Conservation (phyloP, 2,888 invertebrate genomes). For the Chymomyza amoena region DNA sequence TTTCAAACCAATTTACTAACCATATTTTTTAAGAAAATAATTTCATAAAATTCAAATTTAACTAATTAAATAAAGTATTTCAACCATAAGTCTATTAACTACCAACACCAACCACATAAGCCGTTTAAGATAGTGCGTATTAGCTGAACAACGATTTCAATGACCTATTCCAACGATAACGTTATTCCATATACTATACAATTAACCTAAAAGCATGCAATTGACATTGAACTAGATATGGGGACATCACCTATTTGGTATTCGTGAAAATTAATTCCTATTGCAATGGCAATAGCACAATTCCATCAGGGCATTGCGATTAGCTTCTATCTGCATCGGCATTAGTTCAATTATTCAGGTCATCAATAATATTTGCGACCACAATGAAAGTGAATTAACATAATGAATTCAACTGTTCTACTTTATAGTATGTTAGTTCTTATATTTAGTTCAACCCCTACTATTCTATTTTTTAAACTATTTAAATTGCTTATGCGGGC, state of each 20-base stretch:
- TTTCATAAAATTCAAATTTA: no score
- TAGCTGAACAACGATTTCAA: neutral
- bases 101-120: no score
- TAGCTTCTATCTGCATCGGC: neutral
- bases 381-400: constrained; percentile 60
- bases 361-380: constrained; percentile 37
- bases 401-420: constrained; percentile 49
- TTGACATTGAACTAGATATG: neutral
- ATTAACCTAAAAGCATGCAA: constrained; percentile 58
- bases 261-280: neutral
- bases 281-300: neutral
- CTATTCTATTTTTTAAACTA: neutral
- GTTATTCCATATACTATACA: constrained; percentile 32
- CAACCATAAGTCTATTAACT: no score
- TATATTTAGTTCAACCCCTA: neutral
- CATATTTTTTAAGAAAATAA: no score
- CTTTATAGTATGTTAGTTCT: neutral
- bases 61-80: no score
- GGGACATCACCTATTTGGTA: neutral
- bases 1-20: no score
- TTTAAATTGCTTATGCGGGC: neutral
- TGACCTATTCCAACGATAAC: neutral
- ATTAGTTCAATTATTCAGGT: constrained; percentile 15
- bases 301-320: neutral
- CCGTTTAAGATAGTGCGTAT: neutral